Evolutionary conservation across 1,140 invertebrate species (phyloP), one percentile per base, ranked within the genome.

Genomic region (Drosophila tsacasi): DNA sequence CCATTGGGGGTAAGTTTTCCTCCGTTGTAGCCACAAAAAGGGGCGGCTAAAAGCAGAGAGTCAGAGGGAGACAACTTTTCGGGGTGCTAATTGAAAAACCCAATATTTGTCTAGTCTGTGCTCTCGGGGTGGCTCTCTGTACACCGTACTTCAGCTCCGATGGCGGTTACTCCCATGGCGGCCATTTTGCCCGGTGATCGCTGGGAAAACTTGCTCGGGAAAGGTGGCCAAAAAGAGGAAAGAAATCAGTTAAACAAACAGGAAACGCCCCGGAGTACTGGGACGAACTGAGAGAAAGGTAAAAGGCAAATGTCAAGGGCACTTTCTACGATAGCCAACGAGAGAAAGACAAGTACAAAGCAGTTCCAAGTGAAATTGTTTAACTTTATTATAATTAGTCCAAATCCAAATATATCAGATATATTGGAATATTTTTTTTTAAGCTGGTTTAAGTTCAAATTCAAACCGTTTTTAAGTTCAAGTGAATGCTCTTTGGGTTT

Each of bases 71-170:
- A 44, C 57, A 77, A 79, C 76, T 79, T 79, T 79, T 72, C 50
- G 75, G 85, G 85, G 67, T 89, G 85, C 74, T 90, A 89, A 89
- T 89, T 85, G 85, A 89, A 90, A 90, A 85, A 79, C 81, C 78
- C 85, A 89, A 89, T 89, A 90, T 89, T 89, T 89, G 86, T 81
- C 78, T 89, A 76, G 66, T 79, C 58, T 68, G 58, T 63, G 69
- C 76, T 73, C 50, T 69, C 44, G 64, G 77, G 84, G 78, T 89
- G 78, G 62, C 72, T 74, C 50, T 32, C 17, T 21, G 37, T 39
- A 5, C 47, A 19, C 8, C 25, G 49, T 44, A 65, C 63, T 35
- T 42, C 12, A 23, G 17, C 44, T 40, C 47, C 47, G 17, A 10
- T 64, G 54, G 47, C 47, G 54, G 76, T 79, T 64, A 60, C 71